Base-by-base conservation (phyloP, 2,797 vertebrate species). In the Danio jaintianensis region DNA sequence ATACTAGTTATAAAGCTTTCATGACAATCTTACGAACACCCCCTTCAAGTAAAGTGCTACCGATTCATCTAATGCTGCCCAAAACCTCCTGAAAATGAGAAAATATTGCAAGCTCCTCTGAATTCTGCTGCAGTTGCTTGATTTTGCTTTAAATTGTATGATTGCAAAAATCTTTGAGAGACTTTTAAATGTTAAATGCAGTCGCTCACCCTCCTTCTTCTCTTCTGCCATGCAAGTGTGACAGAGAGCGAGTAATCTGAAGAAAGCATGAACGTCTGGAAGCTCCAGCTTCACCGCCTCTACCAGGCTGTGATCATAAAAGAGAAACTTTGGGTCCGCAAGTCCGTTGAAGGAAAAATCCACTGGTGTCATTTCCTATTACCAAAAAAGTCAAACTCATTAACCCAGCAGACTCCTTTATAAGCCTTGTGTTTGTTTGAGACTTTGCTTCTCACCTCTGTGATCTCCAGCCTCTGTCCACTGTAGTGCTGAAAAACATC, bases 201-300 rank as follows among this genome's bases (percentile, higher is more conserved):
- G 22, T n/a, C 61, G 77, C 75, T 66, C 53, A 85, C 84, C 80
- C 9, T 84, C 68, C n/a, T 89, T 92, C 88, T 97, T 98, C 89
- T 99, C 96, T 83, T 97, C 96, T 0, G 96, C 91, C 95, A 98
- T 98, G 86, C 96, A 96, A 0, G 97, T 99, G 89, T 98, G 97
- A 85, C 97, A 99, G 29, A 99, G 91, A 0, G 96, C 95, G 75
- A 99, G 95, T 82, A 97, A 93, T 0, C 96, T 93, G 90, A 99
- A 97, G 93, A 99, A 99, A 66, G 88, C 66, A 38, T 96, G 94
- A 0, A 96, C 95, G 0, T 94, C 89, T 0, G 50, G 75, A 64
- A 94, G 94, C 74, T 83, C 90, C 74, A 87, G 85, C 92, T 95
- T 96, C 87, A 98, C 93, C 0, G 94, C 95, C 85, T 97, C 95